Base-by-base conservation (phyloP, 2,888 invertebrate genomes). In the Allygus modestus region DNA sequence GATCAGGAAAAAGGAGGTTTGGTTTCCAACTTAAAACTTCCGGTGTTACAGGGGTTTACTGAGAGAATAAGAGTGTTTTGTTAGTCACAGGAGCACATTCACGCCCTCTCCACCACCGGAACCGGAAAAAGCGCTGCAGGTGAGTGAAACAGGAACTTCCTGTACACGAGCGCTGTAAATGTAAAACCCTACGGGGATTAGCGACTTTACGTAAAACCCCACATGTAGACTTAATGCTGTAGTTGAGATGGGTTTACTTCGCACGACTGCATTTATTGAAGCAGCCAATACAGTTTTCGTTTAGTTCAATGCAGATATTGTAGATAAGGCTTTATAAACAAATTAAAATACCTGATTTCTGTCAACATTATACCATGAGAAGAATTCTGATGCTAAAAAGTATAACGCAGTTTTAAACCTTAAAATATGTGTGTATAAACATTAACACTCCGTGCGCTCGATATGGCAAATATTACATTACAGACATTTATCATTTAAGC, bases 131-230 rank as follows among this genome's bases (percentile, higher is more conserved):
- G 73, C 73, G 73, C 73, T 73, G 73, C 73, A 73, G 73, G 73
- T 73, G 73, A 73, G 73, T 73, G 73, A 73, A 73, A 73, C 73
- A 73, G 73, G 73, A 73, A 73, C 73, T 73, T 73, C 73, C 73
- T 7, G 73, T 69, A 69, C 73, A 73, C 43, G 73, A 11, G 1
- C 31, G 41, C 43, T 33, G 69, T 73, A 73, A 73, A 58, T 58
- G 58, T 58, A 7, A 20, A 58, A 20, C 17, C 58, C 58, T 4
- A 9, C 23, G 58, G 58, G 58, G 58, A 23, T 58, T 58, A 58
- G 58, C 20, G 23, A 58, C 46, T 46, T 46, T 41, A 11, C 7
- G 41, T 41, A 11, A 46, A 37, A 46, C 17, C 46, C n/a, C 2
- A 17, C 46, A 11, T 17, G 12, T 46, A 46, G n/a, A 46, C 46